phyloP scores from a whole-genome alignment of 2,888 invertebrate genomes.

The Tipula vernalis region DNA sequence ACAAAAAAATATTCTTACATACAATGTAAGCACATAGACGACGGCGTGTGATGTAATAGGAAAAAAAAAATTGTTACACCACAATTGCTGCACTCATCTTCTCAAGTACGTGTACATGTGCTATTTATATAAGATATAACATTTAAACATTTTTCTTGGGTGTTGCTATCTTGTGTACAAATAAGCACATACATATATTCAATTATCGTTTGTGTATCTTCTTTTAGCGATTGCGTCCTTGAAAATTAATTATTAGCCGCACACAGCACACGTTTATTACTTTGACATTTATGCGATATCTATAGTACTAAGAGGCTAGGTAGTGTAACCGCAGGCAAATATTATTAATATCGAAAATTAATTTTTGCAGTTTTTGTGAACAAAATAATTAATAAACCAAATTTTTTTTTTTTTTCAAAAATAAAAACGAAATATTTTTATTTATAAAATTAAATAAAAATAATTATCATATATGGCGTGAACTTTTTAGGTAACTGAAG shows the following conservation, averaged over 20 bases:
- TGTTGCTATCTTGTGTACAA: not conserved
- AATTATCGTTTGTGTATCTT: not conserved
- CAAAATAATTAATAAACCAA: not conserved
- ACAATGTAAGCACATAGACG: not conserved
- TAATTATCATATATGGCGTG: not conserved
- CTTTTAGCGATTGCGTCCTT: not conserved
- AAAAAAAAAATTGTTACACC: not conserved
- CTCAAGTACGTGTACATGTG: not conserved
- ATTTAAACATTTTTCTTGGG: not conserved
- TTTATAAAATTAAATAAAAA: constrained; percentile 4
- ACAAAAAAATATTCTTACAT: not conserved
- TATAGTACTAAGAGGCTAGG: not conserved
- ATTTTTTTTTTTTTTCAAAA: not conserved
- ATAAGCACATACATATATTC: not conserved
- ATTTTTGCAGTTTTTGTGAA: not conserved
- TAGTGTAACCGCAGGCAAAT: not conserved
- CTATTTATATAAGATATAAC: not conserved
- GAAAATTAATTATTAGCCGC: not conserved
- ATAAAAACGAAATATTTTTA: not conserved
- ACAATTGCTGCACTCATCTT: not conserved
- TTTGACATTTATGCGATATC: not conserved
- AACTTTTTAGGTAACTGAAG: not conserved
- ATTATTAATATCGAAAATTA: not conserved
- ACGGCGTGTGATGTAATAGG: not conserved
- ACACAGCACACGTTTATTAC: not conserved